These are phyloP conservation scores for Vicugna pacos DNA, from an alignment of 2,113 vertebrate species.

Conservation along the genomic window DNA sequence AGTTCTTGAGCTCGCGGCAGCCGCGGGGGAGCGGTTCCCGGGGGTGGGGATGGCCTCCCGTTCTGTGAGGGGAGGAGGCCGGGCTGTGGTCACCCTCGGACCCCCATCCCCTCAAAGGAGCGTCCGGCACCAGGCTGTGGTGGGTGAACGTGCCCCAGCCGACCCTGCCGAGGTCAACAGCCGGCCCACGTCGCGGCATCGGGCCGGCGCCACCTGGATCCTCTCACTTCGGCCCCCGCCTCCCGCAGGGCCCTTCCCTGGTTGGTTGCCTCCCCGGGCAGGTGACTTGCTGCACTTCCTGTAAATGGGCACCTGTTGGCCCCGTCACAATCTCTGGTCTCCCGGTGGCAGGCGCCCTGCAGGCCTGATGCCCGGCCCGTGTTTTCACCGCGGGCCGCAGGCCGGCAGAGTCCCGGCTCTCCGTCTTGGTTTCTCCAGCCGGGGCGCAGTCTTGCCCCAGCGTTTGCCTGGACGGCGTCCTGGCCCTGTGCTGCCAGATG, in stretches of 20 bases:
- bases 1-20: slow-evolving; percentile 1
- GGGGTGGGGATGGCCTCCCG: neutral
- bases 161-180: neutral
- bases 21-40: too few relatives aligned
- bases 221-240: neutral
- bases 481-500: slow-evolving; percentile 63
- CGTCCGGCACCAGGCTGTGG: neutral
- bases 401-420: slow-evolving; percentile 16
- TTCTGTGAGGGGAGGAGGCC: neutral
- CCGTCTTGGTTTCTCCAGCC: slow-evolving; percentile 59
- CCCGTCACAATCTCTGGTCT: neutral
- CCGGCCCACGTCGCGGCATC: neutral
- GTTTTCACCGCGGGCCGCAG: neutral
- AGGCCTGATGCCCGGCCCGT: neutral
- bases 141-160: neutral
- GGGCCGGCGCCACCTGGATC: neutral
- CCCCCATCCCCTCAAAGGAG: neutral
- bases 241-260: neutral
- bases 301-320: neutral
- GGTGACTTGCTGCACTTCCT: neutral
- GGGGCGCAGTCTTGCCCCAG: neutral
- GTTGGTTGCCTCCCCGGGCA: neutral
- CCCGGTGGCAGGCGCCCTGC: neutral
- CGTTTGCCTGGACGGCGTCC: neutral
- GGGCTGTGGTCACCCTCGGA: neutral